phyloP scores from a whole-genome alignment of 1,140 invertebrate species.

The Papilio glaucus region DNA sequence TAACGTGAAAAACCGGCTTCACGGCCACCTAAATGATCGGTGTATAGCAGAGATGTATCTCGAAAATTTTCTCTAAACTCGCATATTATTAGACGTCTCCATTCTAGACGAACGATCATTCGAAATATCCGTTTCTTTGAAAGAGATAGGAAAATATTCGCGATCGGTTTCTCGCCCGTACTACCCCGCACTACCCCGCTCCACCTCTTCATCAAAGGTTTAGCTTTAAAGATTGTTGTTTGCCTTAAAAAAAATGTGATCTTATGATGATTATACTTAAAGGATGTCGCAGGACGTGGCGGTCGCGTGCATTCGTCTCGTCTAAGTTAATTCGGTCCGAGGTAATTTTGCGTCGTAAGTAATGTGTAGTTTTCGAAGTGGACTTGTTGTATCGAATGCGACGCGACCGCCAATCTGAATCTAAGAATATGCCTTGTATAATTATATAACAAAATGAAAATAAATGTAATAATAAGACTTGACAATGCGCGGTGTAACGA shows the following conservation, averaged over 20 bases:
- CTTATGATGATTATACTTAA: conserved; percentile 81
- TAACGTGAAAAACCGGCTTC: background rate
- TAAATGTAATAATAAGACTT: conserved; percentile 79
- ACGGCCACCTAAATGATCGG: background rate
- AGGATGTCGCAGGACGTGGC: conserved; percentile 63
- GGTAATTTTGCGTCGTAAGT: background rate
- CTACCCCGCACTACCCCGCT: conserved; percentile 44
- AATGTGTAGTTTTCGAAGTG: background rate
- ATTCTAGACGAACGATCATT: conserved; percentile 55
- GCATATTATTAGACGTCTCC: conserved; percentile 57
- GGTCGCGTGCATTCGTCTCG: conserved; percentile 44
- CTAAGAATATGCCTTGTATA: conserved; percentile 79
- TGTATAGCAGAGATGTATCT: conserved; percentile 26
- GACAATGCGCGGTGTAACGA: conserved; percentile 70
- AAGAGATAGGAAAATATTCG: conserved; percentile 48
- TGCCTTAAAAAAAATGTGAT: conserved; percentile 83
- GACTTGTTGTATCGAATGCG: conserved; percentile 14
- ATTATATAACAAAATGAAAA: conserved; percentile 78
- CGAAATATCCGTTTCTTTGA: conserved; percentile 41
- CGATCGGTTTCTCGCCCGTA: conserved; percentile 62
- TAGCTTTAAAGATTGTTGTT: conserved; percentile 83
- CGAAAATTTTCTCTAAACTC: conserved; percentile 46
- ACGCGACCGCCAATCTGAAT: conserved; percentile 59
- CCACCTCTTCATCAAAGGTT: conserved; percentile 76
- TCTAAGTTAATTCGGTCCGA: conserved; percentile 25